These are phyloP conservation scores for Hiodon tergisus DNA, from an alignment of 2,113 vertebrate genomes.

Conservation along the genomic window DNA sequence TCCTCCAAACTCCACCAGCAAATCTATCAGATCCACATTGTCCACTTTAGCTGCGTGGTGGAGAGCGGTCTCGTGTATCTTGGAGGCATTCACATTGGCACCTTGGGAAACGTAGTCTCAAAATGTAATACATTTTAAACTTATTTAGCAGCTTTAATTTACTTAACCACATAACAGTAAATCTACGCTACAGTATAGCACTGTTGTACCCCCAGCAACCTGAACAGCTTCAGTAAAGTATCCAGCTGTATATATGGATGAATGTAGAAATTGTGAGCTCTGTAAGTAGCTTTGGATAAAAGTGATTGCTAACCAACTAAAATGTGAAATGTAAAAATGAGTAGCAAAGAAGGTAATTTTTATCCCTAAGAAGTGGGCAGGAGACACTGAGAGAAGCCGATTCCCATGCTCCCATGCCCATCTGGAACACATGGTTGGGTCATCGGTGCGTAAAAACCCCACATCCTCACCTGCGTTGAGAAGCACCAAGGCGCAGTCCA, in stretches of 20 bases:
- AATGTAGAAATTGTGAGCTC: too few species aligned
- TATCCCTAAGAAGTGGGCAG: background rate
- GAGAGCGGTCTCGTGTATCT: constrained; percentile 86
- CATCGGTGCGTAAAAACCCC: too few species aligned
- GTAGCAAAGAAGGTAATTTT: background rate
- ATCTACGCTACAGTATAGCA: background rate
- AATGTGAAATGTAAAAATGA: background rate
- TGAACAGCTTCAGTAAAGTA: too few species aligned
- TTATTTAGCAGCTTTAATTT: background rate
- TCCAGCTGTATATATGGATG: too few species aligned
- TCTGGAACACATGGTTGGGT: too few species aligned
- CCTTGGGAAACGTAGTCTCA: constrained; percentile 55
- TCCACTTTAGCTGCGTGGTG: constrained; percentile 83
- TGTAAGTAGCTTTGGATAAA: too few species aligned
- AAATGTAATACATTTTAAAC: too few species aligned
- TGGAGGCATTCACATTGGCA: constrained; percentile 88
- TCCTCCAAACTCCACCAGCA: constrained; percentile 85
- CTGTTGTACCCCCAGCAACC: background rate
- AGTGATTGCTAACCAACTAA: background rate
- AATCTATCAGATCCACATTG: constrained; percentile 72
- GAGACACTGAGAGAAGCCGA: too few species aligned
- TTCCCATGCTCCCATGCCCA: too few species aligned
- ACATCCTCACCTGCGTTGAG: constrained; percentile 74
- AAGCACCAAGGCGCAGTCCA: constrained; percentile 77
- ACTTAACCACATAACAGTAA: background rate